Base-by-base conservation (phyloP, 1,140 invertebrate species). In the Meloidogyne hapla region DNA sequence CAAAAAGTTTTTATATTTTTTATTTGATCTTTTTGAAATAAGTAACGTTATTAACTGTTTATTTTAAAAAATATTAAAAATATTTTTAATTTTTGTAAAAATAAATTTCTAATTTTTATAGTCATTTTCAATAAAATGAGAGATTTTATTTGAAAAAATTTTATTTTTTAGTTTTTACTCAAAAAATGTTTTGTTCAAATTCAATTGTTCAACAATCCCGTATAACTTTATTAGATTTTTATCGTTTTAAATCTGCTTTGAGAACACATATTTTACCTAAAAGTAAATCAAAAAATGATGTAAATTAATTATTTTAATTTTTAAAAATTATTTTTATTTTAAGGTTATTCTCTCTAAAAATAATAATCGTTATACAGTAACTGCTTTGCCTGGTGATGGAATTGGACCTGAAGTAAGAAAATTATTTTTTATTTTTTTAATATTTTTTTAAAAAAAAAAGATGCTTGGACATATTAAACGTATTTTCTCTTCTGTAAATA, bases 381-480 rank as follows among this genome's bases (percentile, higher is more conserved):
- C 94, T 26, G 92, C 95, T 91, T 88, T 97, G 18, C 94, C 94
- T 75, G 94, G 95, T 72, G 94, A 94, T 87, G 95, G 94, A 74
- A 95, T 96, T 87, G 94, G 95, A 21, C 93, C 94, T 0, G 94
- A 98, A 88, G 91, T 97, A 77, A 12, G 26, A 33, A 10, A 23
- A 33, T 63, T n/a, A 38, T 26, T 64, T 6, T 25, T 26, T 15
- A 15, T n/a, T 23, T 71, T 63, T 23, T 72, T n/a, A 23, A 13
- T 67, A 23, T 68, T 68, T 21, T 10, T 68, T 69, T 21, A 3
- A 12, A 25, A 42, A n/a, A n/a, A 42, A 28, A 1, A 70, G 69
- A 70, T 70, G 69, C 38, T 70, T 45, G 69, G 4, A 10, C 33
- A 26, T 42, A 18, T 75, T 12, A 69, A 65, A 64, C 38, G 33